Evolutionary conservation across 2,797 vertebrate genomes (phyloP), one percentile per base, ranked within the genome.

Genomic region (Acanthurus tractus): DNA sequence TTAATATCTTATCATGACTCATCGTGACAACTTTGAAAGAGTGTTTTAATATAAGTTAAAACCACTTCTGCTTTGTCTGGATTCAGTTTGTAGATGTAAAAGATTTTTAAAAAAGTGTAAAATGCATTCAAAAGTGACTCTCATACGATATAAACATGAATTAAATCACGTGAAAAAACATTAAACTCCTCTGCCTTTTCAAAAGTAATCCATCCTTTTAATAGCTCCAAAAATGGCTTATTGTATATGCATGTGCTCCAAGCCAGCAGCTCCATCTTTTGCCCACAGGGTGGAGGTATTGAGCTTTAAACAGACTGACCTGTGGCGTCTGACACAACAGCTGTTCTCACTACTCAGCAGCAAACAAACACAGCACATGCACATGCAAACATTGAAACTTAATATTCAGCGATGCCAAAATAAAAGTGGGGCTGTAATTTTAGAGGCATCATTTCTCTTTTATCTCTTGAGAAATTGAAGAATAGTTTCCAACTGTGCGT

Each of bases 261-360:
- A n/a, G 0, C 0, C 18, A 84, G 79, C 61, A 88, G 29, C 53
- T 68, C 2, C 11, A 6, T 0, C 0, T 1, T 54, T 18, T 64
- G 0, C 40, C 73, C 95, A 94, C 93, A 61, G 85, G 93, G 79
- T 74, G 83, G 88, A 17, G 40, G n/a, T 74, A 42, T 86, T 73
- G 46, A 63, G 55, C 74, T 84, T 15, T 56, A 64, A 42, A 84
- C 42, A n/a, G 34, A 45, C 34, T 63, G 59, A 61, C n/a, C 8
- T 22, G 48, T 29, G 25, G 20, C 14, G 3, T 66, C 54, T 44
- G 69, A 64, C 65, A 8, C 52, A 42, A 62, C 63, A 48, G 67
- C 63, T 76, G 64, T 44, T 85, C 66, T 67, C 53, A 69, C 50
- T 59, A 55, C 40, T 61, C 66, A 57, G 38, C 53, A 59, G 57